Conservation (phyloP, 2,113 vertebrate species). For the Chloroceryle aenea region DNA sequence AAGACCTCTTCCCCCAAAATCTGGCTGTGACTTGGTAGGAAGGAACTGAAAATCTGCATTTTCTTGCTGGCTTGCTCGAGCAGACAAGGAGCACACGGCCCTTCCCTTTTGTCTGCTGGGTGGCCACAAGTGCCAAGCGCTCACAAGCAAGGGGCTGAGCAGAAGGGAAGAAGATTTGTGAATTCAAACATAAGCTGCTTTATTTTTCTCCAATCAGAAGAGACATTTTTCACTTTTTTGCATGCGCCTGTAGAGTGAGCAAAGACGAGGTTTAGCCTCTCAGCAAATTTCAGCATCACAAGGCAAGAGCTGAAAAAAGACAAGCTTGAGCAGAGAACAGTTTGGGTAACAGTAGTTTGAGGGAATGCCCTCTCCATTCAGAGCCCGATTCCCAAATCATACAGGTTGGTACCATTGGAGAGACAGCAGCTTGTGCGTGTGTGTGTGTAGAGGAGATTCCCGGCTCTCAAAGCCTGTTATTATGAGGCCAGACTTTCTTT, state of each 20-base stretch:
- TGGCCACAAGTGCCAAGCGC: background rate
- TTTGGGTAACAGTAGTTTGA: background rate
- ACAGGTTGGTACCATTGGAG: background rate
- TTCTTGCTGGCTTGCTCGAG: background rate
- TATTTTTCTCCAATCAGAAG: background rate
- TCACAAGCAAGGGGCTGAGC: background rate
- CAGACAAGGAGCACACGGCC: background rate
- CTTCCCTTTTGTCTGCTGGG: background rate
- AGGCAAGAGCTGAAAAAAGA: background rate
- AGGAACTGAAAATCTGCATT: background rate
- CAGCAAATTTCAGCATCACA: background rate
- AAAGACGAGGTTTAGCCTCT: background rate
- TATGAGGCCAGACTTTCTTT: conserved; percentile 59
- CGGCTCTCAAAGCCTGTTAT: conserved; percentile 54
- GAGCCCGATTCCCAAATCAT: background rate
- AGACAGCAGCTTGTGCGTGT: conserved; percentile 37
- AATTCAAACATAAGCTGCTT: background rate
- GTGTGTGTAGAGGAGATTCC: conserved; percentile 43
- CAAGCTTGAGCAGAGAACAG: background rate
- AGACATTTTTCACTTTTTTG: background rate
- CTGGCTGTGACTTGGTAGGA: background rate
- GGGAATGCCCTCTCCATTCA: background rate
- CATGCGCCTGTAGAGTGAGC: background rate
- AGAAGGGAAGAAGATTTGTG: background rate
- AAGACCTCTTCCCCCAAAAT: background rate